Conservation (phyloP, 2,797 vertebrate species). For the Tangara arthus region DNA sequence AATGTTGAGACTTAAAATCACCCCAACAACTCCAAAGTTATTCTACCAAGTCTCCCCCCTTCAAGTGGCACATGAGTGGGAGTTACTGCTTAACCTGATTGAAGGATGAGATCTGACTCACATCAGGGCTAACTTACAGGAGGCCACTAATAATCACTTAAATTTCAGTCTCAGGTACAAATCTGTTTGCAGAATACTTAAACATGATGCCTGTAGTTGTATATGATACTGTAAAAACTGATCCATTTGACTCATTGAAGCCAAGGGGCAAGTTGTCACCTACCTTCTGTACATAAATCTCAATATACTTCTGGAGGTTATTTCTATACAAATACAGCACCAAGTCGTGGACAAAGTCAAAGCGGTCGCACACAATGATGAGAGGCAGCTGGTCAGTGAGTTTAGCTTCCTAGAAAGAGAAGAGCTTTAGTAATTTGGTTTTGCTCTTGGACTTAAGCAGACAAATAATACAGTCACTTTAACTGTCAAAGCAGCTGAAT, state of each 20-base stretch:
- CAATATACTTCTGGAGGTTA: slow-evolving; percentile 98
- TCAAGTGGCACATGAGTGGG: neutral
- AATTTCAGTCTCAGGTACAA: neutral
- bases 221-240: neutral
- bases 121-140: neutral
- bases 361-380: slow-evolving; percentile 98
- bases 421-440: slow-evolving; percentile 8
- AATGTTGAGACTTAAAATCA: neutral
- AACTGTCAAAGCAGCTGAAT: slow-evolving; percentile 37
- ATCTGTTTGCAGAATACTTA: neutral
- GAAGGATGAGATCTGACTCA: neutral
- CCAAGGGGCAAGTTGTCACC: neutral
- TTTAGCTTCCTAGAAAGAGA: slow-evolving; percentile 91
- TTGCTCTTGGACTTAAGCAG: neutral
- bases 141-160: neutral
- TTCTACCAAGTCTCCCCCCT: neutral
- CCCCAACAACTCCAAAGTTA: neutral
- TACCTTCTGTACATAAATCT: slow-evolving; percentile 99
- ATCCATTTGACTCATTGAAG: neutral
- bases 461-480: slow-evolving; percentile 32
- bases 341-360: slow-evolving; percentile 97
- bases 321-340: slow-evolving; percentile 98
- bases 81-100: neutral
- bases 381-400: slow-evolving; percentile 97
- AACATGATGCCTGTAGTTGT: accelerated